Percentiles rank a stretch among this genome's conserved stretches.
Conservation (phyloP, 2,888 invertebrate genomes). For the Omphaloscelis lunosa region DNA sequence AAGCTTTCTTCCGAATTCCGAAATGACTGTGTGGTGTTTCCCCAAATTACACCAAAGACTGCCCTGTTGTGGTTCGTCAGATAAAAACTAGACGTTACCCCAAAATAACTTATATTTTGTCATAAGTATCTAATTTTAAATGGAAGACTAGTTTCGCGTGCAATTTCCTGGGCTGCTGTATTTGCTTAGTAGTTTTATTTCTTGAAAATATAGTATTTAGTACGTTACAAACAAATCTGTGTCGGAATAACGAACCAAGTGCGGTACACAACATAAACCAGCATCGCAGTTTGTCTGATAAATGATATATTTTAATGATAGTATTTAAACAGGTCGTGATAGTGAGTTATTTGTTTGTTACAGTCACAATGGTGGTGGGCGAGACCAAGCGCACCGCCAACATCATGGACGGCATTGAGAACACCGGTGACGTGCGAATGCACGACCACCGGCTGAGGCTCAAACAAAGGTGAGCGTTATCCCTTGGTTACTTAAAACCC, state of each 20-base stretch:
- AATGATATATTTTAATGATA: conserved; percentile 52
- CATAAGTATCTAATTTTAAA: conserved; percentile 21
- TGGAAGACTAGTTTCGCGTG: conserved; percentile 24
- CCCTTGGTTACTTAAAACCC: conserved; percentile 6
- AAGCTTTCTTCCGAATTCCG: conserved; percentile 71
- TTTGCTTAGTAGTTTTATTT: conserved; percentile 31
- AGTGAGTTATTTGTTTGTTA: conserved; percentile 75
- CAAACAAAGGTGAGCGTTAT: conserved; percentile 93
- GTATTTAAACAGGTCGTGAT: conserved; percentile 45
- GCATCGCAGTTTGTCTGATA: conserved; percentile 36
- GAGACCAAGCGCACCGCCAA: conserved; percentile 93
- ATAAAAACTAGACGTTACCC: conserved; percentile 44
- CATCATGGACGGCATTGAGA: conserved; percentile 98
- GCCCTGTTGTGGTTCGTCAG: conserved; percentile 62
- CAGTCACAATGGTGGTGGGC: conserved; percentile 95
- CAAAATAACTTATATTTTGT: conserved; percentile 37
- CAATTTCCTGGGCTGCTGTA: conserved; percentile 13
- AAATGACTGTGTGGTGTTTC: conserved; percentile 80
- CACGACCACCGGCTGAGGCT: conserved; percentile 97
- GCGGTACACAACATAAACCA: conserved; percentile 39
- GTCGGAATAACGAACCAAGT: conserved; percentile 42
- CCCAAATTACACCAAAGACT: conserved; percentile 71
- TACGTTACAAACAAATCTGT: conserved; percentile 18
- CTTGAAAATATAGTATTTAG: conserved; percentile 19
- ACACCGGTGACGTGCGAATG: conserved; percentile 96